These are phyloP conservation scores for Morpho deidamia DNA, from an alignment of 2,888 invertebrate species.

Conservation along the genomic window DNA sequence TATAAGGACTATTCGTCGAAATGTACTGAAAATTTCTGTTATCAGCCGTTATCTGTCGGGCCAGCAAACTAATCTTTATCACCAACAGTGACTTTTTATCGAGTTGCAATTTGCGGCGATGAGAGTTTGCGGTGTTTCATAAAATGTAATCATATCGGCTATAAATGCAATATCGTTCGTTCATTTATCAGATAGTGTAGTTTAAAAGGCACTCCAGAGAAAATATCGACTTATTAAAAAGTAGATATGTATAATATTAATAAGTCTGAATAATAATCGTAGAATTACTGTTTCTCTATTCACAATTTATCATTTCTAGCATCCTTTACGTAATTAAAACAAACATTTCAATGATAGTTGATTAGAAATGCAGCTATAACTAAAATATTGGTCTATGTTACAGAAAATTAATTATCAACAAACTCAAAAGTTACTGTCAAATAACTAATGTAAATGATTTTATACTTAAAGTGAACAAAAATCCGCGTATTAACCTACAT, in stretches of 20 bases:
- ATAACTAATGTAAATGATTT: no score
- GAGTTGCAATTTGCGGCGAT: constrained; percentile 11
- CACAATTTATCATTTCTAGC: no score
- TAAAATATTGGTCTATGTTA: no score
- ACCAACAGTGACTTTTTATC: constrained; percentile 12
- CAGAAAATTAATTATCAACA: no score
- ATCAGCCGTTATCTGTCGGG: constrained; percentile 21
- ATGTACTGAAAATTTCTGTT: constrained; percentile 16
- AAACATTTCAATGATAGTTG: no score
- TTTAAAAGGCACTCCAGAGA: constrained; percentile 3
- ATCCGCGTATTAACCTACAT: no score
- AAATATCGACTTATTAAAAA: constrained; percentile 2
- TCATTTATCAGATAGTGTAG: constrained; percentile 13
- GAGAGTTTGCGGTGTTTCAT: constrained; percentile 15
- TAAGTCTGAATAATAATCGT: no score
- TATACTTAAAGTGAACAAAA: no score
- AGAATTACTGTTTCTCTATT: no score
- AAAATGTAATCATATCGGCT: constrained; percentile 12
- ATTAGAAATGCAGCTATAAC: no score
- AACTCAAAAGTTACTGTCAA: no score
- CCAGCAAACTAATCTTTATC: constrained; percentile 24
- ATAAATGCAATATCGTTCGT: constrained; percentile 13
- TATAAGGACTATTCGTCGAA: constrained; percentile 15
- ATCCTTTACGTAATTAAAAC: no score
- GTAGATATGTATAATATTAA: background rate